phyloP scores from a whole-genome alignment of 2,888 invertebrate species.

The Phlogophora meticulosa region DNA sequence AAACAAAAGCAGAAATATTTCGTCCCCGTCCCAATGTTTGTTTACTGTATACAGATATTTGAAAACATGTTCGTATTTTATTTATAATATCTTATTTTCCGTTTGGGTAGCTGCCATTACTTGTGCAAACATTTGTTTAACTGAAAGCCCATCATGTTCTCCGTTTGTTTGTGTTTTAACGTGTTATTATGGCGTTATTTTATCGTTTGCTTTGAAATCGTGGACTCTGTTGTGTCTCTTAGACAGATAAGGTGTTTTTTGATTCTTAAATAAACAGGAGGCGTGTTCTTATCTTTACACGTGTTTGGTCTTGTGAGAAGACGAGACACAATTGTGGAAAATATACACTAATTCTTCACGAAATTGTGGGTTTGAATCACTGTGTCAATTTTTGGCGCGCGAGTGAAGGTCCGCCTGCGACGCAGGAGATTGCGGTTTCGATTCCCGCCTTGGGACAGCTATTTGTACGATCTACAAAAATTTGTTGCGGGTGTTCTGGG shows the following conservation, averaged over 20 bases:
- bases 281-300: constrained; percentile 21
- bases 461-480: too few relatives aligned
- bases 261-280: constrained; percentile 33
- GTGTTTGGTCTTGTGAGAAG: constrained; percentile 15
- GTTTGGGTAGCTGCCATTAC: constrained; percentile 79
- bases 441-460: too few relatives aligned
- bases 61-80: constrained; percentile 68
- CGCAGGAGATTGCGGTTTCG: too few relatives aligned
- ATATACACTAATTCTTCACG: not conserved
- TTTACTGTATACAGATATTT: constrained; percentile 69
- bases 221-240: constrained; percentile 41
- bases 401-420: too few relatives aligned
- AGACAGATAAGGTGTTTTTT: constrained; percentile 38
- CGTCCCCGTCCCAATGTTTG: constrained; percentile 59
- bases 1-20: constrained; percentile 50
- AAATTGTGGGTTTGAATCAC: not conserved
- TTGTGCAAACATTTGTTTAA: constrained; percentile 79
- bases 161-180: constrained; percentile 73
- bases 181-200: constrained; percentile 70
- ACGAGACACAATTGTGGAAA: not conserved
- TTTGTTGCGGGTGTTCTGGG: too few relatives aligned
- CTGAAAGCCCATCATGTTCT: constrained; percentile 76
- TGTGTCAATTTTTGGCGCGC: too few relatives aligned
- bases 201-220: constrained; percentile 51
- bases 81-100: constrained; percentile 78